These are phyloP conservation scores for Brachypalpus laphriformis DNA, from an alignment of 2,888 invertebrate genomes.

Conservation along the genomic window DNA sequence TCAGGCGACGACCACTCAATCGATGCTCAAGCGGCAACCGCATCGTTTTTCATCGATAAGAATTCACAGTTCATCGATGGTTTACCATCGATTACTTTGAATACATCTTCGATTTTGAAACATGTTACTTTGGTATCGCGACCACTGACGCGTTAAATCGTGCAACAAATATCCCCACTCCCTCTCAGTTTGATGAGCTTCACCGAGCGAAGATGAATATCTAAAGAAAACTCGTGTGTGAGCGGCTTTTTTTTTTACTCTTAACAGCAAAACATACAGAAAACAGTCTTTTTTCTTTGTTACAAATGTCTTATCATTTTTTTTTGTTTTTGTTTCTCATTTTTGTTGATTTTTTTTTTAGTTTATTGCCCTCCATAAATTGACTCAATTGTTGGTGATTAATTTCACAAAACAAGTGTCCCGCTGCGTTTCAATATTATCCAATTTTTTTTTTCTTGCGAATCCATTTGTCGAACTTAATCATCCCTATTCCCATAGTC, in stretches of 20 bases:
- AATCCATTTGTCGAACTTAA: neutral
- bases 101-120: slow-evolving; percentile 78
- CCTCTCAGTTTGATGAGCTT: slow-evolving; percentile 5
- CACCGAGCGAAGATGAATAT: neutral
- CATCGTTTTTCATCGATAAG: slow-evolving; percentile 78
- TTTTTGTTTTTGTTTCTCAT: slow-evolving; percentile 8
- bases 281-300: neutral
- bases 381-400: slow-evolving; percentile 9
- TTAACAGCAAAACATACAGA: slow-evolving; percentile 27
- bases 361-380: neutral
- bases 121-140: slow-evolving; percentile 79
- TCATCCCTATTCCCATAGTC: neutral
- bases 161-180: neutral
- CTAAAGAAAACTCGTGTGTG: slow-evolving; percentile 24
- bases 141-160: slow-evolving; percentile 78
- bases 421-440: neutral
- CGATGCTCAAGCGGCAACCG: slow-evolving; percentile 61
- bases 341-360: neutral
- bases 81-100: slow-evolving; percentile 71
- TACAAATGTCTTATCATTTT: neutral
- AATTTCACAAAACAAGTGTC: neutral
- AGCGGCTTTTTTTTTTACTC: slow-evolving; percentile 30
- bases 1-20: slow-evolving; percentile 42
- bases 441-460: slow-evolving; percentile 10
- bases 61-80: slow-evolving; percentile 74